phyloP scores from a whole-genome alignment of 2,888 invertebrate species.

The Netelia melanura region DNA sequence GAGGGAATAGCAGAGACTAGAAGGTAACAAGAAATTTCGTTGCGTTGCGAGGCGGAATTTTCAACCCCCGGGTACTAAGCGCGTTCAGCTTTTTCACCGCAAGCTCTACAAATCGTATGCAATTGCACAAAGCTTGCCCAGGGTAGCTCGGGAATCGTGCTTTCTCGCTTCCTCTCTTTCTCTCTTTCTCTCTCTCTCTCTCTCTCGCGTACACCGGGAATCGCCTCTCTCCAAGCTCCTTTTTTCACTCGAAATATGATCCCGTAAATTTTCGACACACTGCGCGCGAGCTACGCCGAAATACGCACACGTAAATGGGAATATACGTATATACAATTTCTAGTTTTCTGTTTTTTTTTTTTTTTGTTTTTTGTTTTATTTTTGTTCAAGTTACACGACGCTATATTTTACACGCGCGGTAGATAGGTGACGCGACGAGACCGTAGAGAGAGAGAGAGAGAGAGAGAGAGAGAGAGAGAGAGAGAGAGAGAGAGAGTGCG shows the following conservation, averaged over 20 bases:
- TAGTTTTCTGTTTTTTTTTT: neutral
- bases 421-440: neutral
- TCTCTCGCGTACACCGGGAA: neutral
- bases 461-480: no score
- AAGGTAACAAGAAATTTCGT: neutral
- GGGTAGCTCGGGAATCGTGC: neutral
- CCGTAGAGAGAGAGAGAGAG: neutral
- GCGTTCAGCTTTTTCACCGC: conserved; percentile 49
- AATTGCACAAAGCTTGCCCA: conserved; percentile 37
- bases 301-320: neutral
- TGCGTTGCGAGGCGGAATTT: neutral
- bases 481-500: neutral
- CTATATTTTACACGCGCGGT: no score
- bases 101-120: conserved; percentile 41
- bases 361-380: no score
- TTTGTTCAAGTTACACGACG: no score
- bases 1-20: neutral
- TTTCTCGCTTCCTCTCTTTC: neutral
- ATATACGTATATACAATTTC: neutral
- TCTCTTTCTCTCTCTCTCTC: no score
- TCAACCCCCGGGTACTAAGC: conserved; percentile 23
- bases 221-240: neutral
- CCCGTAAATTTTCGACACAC: conserved; percentile 65
- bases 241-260: conserved; percentile 68
- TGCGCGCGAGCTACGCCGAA: neutral